Evolutionary conservation across 2,888 invertebrate genomes (phyloP).

Genomic region (Vesta saturnalis): DNA sequence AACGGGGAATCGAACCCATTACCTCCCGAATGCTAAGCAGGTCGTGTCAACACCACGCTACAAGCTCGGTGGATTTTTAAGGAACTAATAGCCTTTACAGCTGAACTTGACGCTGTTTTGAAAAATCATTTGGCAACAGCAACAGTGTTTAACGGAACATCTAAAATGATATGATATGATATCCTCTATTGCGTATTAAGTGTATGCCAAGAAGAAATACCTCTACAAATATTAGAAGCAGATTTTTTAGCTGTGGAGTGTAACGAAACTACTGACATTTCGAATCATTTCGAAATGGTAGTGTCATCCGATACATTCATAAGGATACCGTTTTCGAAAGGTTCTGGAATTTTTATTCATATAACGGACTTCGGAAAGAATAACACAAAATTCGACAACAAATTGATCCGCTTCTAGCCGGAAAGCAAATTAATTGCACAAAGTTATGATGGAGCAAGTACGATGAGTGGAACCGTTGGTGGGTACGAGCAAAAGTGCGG

Average conservation of each 20-base stretch:
- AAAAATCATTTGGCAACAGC: background rate
- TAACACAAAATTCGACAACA: slow-evolving; percentile 22
- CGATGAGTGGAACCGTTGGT: slow-evolving; percentile 40
- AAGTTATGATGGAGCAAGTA: slow-evolving; percentile 47
- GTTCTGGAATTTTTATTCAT: slow-evolving; percentile 44
- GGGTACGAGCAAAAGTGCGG: slow-evolving; percentile 41
- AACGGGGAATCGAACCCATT: no score
- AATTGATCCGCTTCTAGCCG: slow-evolving; percentile 13
- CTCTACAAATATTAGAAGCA: slow-evolving; percentile 36
- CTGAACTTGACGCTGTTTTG: background rate
- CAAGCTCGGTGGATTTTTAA: no score
- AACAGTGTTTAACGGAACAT: background rate
- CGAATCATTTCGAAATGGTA: slow-evolving; percentile 37
- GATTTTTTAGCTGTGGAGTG: slow-evolving; percentile 17
- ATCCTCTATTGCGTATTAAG: background rate
- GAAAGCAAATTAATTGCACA: slow-evolving; percentile 45
- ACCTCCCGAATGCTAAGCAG: no score
- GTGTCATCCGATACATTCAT: slow-evolving; percentile 42
- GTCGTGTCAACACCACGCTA: no score
- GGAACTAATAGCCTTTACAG: slow-evolving; percentile 26
- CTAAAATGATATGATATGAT: background rate
- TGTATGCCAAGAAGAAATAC: background rate
- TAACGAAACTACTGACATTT: slow-evolving; percentile 44
- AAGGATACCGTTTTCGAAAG: slow-evolving; percentile 41
- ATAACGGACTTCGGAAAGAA: slow-evolving; percentile 19